A percentile compares a stretch with the other conserved stretches of the same genome.
Evolutionary conservation across 2,113 vertebrate species (phyloP).

Genomic region (Dasypus novemcinctus): DNA sequence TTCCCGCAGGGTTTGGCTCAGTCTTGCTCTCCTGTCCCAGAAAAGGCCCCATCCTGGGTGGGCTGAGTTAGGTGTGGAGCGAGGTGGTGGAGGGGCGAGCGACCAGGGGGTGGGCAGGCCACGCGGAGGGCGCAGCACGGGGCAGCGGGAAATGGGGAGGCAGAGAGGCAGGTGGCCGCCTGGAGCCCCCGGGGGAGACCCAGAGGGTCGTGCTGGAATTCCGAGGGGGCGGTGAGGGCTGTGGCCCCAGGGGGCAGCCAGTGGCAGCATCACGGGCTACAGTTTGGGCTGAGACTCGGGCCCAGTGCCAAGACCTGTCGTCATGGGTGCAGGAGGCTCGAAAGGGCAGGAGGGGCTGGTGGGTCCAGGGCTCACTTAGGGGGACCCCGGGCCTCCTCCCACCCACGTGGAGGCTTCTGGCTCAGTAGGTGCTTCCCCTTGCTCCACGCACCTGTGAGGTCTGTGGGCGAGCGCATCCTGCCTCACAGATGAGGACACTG

Average conservation of each 20-base stretch:
- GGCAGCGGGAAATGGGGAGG: neutral
- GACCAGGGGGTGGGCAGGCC: neutral
- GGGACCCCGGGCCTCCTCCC: neutral
- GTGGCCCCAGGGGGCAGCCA: accelerated
- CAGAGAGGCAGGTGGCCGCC: accelerated
- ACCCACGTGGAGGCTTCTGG: neutral
- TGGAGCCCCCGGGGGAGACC: neutral
- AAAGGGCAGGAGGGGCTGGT: neutral
- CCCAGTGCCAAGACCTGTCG: neutral
- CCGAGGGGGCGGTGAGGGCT: neutral
- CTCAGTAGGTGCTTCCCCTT: neutral
- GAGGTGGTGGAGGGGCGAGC: no score
- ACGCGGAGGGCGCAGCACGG: neutral
- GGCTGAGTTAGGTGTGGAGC: neutral
- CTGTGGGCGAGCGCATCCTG: neutral
- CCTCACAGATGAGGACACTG: neutral
- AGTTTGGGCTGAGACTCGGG: neutral
- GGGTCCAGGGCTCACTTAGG: neutral
- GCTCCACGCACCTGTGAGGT: neutral
- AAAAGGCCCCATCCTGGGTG: neutral
- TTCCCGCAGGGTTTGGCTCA: neutral
- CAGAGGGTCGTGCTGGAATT: neutral
- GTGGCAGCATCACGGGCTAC: neutral
- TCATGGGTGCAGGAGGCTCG: neutral
- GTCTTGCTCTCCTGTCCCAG: neutral